phyloP scores from a whole-genome alignment of 2,113 vertebrate species.

The Malurus alboscapulatus region DNA sequence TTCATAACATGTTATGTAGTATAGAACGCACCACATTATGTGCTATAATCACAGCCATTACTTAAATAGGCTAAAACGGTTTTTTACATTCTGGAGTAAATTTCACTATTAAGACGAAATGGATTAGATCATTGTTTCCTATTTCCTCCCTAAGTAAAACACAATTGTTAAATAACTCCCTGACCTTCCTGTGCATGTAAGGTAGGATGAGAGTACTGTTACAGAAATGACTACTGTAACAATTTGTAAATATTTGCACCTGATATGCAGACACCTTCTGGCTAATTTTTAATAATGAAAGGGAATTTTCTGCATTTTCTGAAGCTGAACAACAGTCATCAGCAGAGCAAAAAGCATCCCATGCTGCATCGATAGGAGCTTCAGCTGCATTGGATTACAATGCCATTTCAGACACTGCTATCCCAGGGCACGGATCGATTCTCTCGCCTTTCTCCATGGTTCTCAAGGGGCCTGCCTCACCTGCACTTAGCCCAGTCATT shows the following conservation, averaged over 20 bases:
- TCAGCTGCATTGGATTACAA: constrained; percentile 38
- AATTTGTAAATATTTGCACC: background rate
- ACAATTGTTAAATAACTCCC: constrained; percentile 27
- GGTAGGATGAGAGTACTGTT: background rate
- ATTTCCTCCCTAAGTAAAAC: constrained; percentile 36
- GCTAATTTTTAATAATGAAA: background rate
- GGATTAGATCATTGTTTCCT: constrained; percentile 34
- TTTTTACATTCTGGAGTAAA: constrained; percentile 45
- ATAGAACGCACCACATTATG: background rate
- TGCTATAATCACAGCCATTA: constrained; percentile 45
- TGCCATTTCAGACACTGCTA: constrained; percentile 17
- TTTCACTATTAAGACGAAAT: constrained; percentile 39
- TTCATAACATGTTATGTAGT: constrained; percentile 37
- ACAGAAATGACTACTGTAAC: background rate
- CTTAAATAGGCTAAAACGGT: constrained; percentile 2
- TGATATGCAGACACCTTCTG: background rate
- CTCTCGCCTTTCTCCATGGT: background rate
- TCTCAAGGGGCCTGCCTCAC: constrained; percentile 35
- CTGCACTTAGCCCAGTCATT: constrained; percentile 18
- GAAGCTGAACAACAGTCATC: background rate
- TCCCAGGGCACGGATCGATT: constrained; percentile 34
- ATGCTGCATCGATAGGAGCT: background rate
- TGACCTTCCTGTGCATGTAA: constrained; percentile 24
- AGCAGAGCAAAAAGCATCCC: constrained; percentile 22
- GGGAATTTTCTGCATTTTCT: background rate